Base-by-base conservation (phyloP, 1,140 invertebrate genomes). In the Heterodera carotae region DNA sequence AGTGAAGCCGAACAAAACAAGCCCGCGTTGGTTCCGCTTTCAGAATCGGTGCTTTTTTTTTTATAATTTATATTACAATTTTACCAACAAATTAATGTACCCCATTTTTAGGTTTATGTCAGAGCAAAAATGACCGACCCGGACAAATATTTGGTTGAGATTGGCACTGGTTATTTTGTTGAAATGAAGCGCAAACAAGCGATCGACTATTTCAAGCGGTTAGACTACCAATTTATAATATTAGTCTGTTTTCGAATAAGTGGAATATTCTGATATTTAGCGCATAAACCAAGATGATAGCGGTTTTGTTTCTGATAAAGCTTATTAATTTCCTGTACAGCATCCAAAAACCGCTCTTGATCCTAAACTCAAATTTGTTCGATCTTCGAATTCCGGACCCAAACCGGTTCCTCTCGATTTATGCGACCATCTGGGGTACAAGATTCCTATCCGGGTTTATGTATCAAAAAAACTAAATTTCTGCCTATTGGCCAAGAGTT, bases 111-210 rank as follows among this genome's bases (percentile, higher is more conserved):
- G 84, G 64, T 85, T 43, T 85, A 84, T 74, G 80, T 85, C 25
- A 81, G 79, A 15, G 84, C 76, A 18, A 72, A 79, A 73, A 69
- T 85, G 25, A 43, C 64, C 0, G 80, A 85, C 60, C 84, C 82
- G 31, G 48, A 79, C 39, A 82, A 77, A 33, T 72, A 69, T n/a
- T 69, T 85, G 56, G 80, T 85, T 56, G 84, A 85, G 48, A 85
- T 85, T 56, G 84, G 84, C 67, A 85, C 84, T 15, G 85, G 84
- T 34, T 85, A 85, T 75, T 85, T 83, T 66, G 85, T 84, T 18
- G 78, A 87, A 48, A 79, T 85, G 84, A 72, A 69, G 12, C 69
- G 70, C n/a, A 71, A 86, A n/a, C 78, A 79, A 59, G 85, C 84
- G 18, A 48, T 66, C 8, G 84, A 83, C 12, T 83, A 84, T 76